phyloP scores from a whole-genome alignment of 92 coral and sea anemone genomes.

The Umimayanthus chanpuru region DNA sequence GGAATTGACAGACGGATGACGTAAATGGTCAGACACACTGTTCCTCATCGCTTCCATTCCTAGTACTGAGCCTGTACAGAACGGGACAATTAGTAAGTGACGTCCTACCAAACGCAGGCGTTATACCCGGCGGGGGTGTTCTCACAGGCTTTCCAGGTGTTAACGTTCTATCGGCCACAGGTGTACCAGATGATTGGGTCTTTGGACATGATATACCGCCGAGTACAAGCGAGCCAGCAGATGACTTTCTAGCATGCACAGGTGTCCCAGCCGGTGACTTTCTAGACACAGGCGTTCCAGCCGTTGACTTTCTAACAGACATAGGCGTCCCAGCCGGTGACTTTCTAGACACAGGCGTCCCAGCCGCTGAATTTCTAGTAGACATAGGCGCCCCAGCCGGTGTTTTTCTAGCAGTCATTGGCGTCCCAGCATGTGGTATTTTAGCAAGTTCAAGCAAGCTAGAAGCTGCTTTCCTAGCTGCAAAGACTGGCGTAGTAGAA shows the following conservation, averaged over 20 bases:
- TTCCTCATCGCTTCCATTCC: not conserved
- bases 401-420: not conserved
- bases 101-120: not conserved
- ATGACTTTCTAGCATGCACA: not conserved
- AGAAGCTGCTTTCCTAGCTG: not conserved
- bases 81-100: not conserved
- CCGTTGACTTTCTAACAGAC: too few species aligned
- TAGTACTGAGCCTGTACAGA: not conserved
- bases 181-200: not conserved
- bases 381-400: not conserved
- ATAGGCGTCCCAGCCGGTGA: not conserved
- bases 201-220: not conserved
- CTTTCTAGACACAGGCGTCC: conserved; percentile 1
- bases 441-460: not conserved
- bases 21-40: conserved; percentile 22
- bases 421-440: conserved; percentile 4
- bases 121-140: not conserved
- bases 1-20: not conserved
- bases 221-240: not conserved
- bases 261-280: too few species aligned
- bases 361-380: not conserved
- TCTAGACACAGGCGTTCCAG: too few species aligned
- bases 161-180: not conserved
- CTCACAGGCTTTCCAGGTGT: not conserved
- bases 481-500: not conserved